Evolutionary conservation across 2,113 vertebrate species (phyloP), one percentile per base, ranked within the genome.

Genomic region (Callospermophilus lateralis): DNA sequence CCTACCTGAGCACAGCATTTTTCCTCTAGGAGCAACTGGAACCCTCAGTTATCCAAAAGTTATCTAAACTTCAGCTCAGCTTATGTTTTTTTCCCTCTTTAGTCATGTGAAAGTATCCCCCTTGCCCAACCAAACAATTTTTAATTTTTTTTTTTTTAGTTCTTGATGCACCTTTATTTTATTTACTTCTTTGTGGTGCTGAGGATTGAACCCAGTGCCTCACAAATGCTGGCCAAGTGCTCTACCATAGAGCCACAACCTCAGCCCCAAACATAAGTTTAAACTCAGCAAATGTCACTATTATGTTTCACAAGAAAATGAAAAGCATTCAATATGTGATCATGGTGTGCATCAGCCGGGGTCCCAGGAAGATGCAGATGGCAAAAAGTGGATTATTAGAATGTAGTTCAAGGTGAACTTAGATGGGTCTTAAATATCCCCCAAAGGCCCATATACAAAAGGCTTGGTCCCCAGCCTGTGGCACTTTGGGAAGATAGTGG

Each of bases 241-340:
- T 58, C 19, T 58, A 20, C 55, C 6, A 20, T 7, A 20, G 55
- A 58, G 55, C 55, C 19, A 58, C 19, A 58, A 58, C 6, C 55
- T 19, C 6, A 58, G 19, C 6, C 55, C 15, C 39, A 61, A 90
- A 88, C 20, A 53, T 84, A 32, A 86, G 48, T 70, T 87, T 73
- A 84, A 55, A 84, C 6, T 78, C 70, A 89, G n/a, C 30, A 93
- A 45, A 94, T 86, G 13, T 96, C 32, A 86, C 45, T 39, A 32
- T 83, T 34, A 73, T 51, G 55, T 6, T 78, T 92, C 45, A 12
- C 4, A 74, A 84, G 37, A 68, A 93, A 55, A 32, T 61, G 45
- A 37, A 91, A 89, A 89, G 34, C 45, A 68, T 16, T 65, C 16
- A 80, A 1, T 37, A 65, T 42, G 53, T 78, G 32, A 77, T 58